Evolutionary conservation across 2,888 invertebrate species (phyloP), one percentile per base, ranked within the genome.

Genomic region (Incurvaria masculella): DNA sequence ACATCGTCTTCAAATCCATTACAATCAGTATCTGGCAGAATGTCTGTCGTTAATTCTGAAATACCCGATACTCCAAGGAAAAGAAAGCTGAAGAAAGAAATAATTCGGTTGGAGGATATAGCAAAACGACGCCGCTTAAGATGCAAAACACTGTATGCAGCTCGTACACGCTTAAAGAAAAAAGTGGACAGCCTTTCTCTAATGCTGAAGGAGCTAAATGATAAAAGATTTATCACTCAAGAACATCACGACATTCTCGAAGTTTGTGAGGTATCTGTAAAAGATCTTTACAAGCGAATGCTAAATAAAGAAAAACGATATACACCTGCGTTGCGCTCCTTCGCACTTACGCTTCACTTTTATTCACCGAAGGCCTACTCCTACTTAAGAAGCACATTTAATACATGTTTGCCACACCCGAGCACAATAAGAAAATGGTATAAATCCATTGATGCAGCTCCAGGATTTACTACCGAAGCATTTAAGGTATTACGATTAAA

Each of bases 391-490:
- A 50, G 52, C 44, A 52, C 49, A n/a, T 61, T 62, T 52, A 38
- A 56, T 39, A 53, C 51, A 4, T 53, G 56, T 42, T 49, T 61
- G 8, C 61, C 61, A 21, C 59, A 61, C 50, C 51, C 56, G 5
- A 56, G 51, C 40, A 61, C 60, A 5, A 47, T 60, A 17, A 45
- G 42, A 21, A 58, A 52, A 27, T 63, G 61, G 62, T 59, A 59
- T 46, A 27, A 42, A 4, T 48, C 43, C 23, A 49, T 61, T 8
- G 49, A 60, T 53, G 59, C 56, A 0, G 50, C 54, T 19, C 60
- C 61, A 14, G 61, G 62, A 1, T 59, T 63, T 42, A 57, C 57
- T 14, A 46, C 49, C 16, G 56, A 58, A 53, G 52, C 57, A 14
- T 56, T 61, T 47, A n/a, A 45, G 2, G 21, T 51, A n/a, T 51